Conservation (phyloP, 2,888 invertebrate genomes). For the Catocala nupta region DNA sequence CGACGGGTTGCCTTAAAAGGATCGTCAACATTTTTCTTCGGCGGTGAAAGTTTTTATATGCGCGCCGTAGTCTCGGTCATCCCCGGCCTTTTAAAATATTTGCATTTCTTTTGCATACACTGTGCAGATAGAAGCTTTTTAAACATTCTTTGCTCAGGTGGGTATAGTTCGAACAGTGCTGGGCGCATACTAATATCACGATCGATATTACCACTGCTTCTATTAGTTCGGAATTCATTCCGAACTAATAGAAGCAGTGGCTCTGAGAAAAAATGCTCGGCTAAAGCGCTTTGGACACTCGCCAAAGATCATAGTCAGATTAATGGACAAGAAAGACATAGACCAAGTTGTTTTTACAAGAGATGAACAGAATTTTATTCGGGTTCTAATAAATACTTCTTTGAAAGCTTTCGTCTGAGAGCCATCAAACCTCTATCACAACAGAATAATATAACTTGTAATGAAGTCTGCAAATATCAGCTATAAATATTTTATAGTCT, state of each 20-base stretch:
- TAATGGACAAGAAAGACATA: constrained; percentile 52
- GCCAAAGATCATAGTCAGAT: constrained; percentile 59
- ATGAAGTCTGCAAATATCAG: not conserved
- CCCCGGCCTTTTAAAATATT: constrained; percentile 76
- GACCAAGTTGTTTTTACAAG: constrained; percentile 52
- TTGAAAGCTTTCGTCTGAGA: constrained; percentile 6
- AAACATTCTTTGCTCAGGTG: constrained; percentile 57
- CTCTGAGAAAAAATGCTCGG: constrained; percentile 44
- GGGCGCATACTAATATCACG: constrained; percentile 42
- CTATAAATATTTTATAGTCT: not conserved
- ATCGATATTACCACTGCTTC: constrained; percentile 33
- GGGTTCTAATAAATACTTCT: constrained; percentile 12
- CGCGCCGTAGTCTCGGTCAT: constrained; percentile 58
- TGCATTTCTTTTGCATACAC: constrained; percentile 77
- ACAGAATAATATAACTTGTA: constrained; percentile 2
- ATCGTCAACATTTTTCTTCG: constrained; percentile 73
- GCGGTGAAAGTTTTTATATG: constrained; percentile 76
- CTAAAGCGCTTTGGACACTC: constrained; percentile 54
- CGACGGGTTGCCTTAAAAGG: constrained; percentile 75
- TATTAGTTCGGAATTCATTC: constrained; percentile 34
- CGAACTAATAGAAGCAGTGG: too few species aligned
- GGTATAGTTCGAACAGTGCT: constrained; percentile 37
- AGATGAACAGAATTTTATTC: constrained; percentile 23
- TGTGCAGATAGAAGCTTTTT: constrained; percentile 61
- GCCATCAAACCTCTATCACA: not conserved